phyloP scores from a whole-genome alignment of 2,888 invertebrate species.

The Agonopterix heracliana region DNA sequence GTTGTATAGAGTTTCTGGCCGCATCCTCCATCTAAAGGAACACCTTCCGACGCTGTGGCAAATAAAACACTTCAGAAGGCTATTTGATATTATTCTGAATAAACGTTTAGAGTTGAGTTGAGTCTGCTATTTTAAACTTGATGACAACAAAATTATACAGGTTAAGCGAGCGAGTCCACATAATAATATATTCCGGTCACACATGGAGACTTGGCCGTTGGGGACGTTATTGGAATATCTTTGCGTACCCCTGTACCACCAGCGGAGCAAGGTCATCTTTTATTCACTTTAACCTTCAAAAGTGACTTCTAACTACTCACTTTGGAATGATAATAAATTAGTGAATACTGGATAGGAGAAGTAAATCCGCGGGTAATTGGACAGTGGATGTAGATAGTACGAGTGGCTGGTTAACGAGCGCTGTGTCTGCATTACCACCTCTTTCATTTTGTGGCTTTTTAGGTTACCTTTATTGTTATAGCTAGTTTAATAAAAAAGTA shows the following conservation, averaged over 20 bases:
- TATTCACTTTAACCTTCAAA: slow-evolving; percentile 37
- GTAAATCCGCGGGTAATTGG: slow-evolving; percentile 9
- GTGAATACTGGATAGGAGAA: slow-evolving; percentile 18
- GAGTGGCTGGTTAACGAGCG: too few species aligned
- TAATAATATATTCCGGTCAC: slow-evolving; percentile 29
- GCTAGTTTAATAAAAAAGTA: too few species aligned
- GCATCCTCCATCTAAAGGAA: background rate
- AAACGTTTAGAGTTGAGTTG: background rate
- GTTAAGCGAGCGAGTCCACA: slow-evolving; percentile 5
- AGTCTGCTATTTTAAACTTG: background rate
- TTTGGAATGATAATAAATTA: slow-evolving; percentile 44
- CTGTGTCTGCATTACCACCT: too few species aligned
- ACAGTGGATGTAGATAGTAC: too few species aligned
- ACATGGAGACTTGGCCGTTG: slow-evolving; percentile 21
- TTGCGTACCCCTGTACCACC: slow-evolving; percentile 15
- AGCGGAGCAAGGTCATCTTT: slow-evolving; percentile 30
- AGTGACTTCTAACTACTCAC: slow-evolving; percentile 40
- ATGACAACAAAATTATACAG: slow-evolving; percentile 13
- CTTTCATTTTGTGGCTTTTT: too few species aligned
- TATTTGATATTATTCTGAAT: background rate
- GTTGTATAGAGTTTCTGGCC: background rate
- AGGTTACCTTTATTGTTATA: too few species aligned
- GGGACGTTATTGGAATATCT: slow-evolving; percentile 31
- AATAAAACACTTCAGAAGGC: background rate
- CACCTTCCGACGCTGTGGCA: background rate